Evolutionary conservation across 2,888 invertebrate species (phyloP), one percentile per base, ranked within the genome.

Genomic region (Acronicta leporina): DNA sequence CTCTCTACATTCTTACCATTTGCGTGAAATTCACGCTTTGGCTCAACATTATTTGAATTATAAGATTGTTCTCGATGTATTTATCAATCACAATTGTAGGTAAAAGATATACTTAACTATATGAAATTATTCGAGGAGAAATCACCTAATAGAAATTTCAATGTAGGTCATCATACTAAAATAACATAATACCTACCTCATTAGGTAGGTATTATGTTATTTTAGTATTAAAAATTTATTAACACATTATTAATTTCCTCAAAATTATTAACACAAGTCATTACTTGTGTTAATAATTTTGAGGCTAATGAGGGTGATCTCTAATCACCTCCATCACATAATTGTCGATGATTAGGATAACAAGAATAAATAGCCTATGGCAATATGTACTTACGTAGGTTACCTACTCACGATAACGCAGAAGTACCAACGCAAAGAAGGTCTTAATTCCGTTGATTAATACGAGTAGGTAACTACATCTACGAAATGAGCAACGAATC

Each of bases 401-500:
- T 35, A 33, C 33, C 13, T 35, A 33, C 33, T 7, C 10, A 33
- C 33, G 10, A 10, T 2, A 11, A 13, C 4, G n/a, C n/a, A 38
- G 6, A n/a, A 38, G n/a, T 33, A 33, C n/a, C n/a, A n/a, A n/a
- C 11, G n/a, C 20, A 20, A 20, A 20, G 20, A 20, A 20, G 4
- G 20, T 4, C 20, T 20, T 38, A 38, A 38, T 27, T 51, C 10
- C 16, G n/a, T 33, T 2, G 10, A 9, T 45, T 14, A 27, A 1
- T 45, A n/a, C n/a, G n/a, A n/a, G n/a, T n/a, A n/a, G n/a, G n/a
- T n/a, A 48, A 11, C 38, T 38, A 11, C 33, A 33, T 11, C 10
- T 11, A 33, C 33, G 11, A 57, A 49, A 16, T 55, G 48, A 60
- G 57, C 66, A 70, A 57, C 49, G 44, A 45, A 53, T 47, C 46